Percentiles rank a stretch among this genome's conserved stretches.
phyloP scores from a whole-genome alignment of 2,113 vertebrate genomes.

The Rynchops niger region DNA sequence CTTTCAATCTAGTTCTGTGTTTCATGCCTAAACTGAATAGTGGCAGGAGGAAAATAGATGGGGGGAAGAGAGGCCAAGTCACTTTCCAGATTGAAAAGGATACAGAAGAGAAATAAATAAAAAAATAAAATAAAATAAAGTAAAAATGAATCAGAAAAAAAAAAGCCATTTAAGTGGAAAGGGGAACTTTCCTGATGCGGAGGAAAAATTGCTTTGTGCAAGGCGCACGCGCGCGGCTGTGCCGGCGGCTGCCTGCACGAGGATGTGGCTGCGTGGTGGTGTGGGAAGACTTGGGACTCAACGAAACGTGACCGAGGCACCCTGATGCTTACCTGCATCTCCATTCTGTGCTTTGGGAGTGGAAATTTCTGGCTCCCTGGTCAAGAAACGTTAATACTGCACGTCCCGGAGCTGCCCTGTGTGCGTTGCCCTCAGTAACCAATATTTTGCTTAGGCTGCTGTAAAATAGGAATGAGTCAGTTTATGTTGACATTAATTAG shows the following conservation, averaged over 20 bases:
- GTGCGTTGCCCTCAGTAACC: accelerated
- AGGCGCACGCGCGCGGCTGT: accelerated
- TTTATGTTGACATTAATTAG: constrained; percentile 29
- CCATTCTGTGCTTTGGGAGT: not conserved
- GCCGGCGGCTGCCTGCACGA: not conserved
- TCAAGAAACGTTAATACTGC: not conserved
- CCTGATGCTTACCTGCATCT: not conserved
- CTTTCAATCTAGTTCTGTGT: constrained; percentile 99
- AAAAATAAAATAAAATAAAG: constrained; percentile 84
- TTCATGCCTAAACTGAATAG: constrained; percentile 99
- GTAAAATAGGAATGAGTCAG: not conserved
- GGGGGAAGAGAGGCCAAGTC: constrained; percentile 84
- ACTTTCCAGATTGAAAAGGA: constrained; percentile 90
- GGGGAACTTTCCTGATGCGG: constrained; percentile 69
- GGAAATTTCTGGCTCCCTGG: not conserved
- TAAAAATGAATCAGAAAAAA: constrained; percentile 76
- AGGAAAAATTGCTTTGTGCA: constrained; percentile 69
- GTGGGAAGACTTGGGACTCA: not conserved
- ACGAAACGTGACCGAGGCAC: not conserved
- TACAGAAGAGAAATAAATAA: constrained; percentile 91
- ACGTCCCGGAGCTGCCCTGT: not conserved
- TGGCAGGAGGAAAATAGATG: constrained; percentile 87
- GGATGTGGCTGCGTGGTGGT: not conserved
- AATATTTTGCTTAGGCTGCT: not conserved
- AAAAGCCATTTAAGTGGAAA: constrained; percentile 77